A percentile compares a stretch with the other conserved stretches of the same genome.
phyloP scores from a whole-genome alignment of 2,888 invertebrate species.

The Dryomyza anilis region DNA sequence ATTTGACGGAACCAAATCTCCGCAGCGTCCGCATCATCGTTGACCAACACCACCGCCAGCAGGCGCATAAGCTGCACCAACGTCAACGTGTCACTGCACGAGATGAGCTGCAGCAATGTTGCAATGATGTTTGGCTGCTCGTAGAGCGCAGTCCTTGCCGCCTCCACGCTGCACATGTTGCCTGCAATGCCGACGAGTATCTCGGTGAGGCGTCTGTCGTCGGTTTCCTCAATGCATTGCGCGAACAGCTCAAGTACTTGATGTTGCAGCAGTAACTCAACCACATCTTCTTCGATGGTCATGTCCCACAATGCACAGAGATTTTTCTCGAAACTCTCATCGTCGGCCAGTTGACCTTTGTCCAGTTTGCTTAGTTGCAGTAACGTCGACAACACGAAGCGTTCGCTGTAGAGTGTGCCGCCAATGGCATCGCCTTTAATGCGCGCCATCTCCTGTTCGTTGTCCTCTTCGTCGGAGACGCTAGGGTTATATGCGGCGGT shows the following conservation, averaged over 20 bases:
- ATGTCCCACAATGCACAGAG: slow-evolving; percentile 84
- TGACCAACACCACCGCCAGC: slow-evolving; percentile 65
- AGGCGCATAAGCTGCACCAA: slow-evolving; percentile 76
- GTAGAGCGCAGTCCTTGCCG: slow-evolving; percentile 66
- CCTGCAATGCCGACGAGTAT: slow-evolving; percentile 83
- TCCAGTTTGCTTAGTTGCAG: slow-evolving; percentile 68
- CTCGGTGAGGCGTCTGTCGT: slow-evolving; percentile 73
- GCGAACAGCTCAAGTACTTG: slow-evolving; percentile 66
- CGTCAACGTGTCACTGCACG: slow-evolving; percentile 72
- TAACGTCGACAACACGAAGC: slow-evolving; percentile 73
- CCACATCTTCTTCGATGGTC: slow-evolving; percentile 79
- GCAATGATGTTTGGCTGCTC: slow-evolving; percentile 66
- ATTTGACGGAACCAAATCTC: slow-evolving; percentile 63
- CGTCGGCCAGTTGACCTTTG: slow-evolving; percentile 61
- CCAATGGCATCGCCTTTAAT: slow-evolving; percentile 78
- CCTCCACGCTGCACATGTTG: slow-evolving; percentile 77
- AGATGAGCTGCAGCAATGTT: slow-evolving; percentile 65
- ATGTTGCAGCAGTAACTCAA: slow-evolving; percentile 70
- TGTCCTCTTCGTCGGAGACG: slow-evolving; percentile 40
- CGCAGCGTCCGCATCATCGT: slow-evolving; percentile 54
- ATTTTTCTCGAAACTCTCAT: slow-evolving; percentile 72
- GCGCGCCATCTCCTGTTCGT: slow-evolving; percentile 47
- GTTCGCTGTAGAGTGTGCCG: slow-evolving; percentile 78
- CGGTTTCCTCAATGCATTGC: slow-evolving; percentile 67
- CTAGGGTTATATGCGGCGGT: slow-evolving; percentile 37